Base-by-base conservation (phyloP, 2,888 invertebrate genomes). In the Oscheius sp. region DNA sequence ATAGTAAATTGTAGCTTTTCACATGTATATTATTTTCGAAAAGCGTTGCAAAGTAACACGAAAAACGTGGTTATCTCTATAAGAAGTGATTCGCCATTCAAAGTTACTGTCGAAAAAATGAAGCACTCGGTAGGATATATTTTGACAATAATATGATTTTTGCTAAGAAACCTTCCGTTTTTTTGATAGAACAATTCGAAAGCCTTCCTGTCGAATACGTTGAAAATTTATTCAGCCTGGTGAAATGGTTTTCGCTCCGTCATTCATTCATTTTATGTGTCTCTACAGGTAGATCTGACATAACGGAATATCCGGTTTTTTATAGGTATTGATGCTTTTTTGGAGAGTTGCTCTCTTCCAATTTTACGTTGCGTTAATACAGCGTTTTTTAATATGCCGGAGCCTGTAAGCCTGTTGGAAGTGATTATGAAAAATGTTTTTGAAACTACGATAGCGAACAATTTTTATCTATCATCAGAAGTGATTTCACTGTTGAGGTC, bases 101-200 rank as follows among this genome's bases (percentile, higher is more conserved):
- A 49, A 25, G 27, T 7, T n/a, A 49, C 29, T 21, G 49, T 66
- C 7, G 66, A 66, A 25, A 25, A 46, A 7, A 45, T 45, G 2
- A 45, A 16, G 21, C 43, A 45, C 7, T 25, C 45, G 21, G 63
- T 63, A n/a, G 6, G 9, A 12, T 18, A 9, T 41, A 12, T 21
- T 45, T 2, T 43, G 7, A 41, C 25, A 68, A 53, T 56, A 6
- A 25, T 35, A 23, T 12, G 25, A 9, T 63, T 21, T 9, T 16
- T 9, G 46, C 18, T 43, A 35, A 63, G 61, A 45, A 58, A 41
- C 23, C 23, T 35, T 25, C 61, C 21, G 49, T 72, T 9, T 45
- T 72, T n/a, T 35, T 72, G 18, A 55, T 72, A 12, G 66, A 72
- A 16, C 72, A 72, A 55, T 25, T 56, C 12, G 72, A 72, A 64